A percentile compares a stretch with the other conserved stretches of the same genome.
Evolutionary conservation across 2,888 invertebrate genomes (phyloP).

Genomic region (Antheraea assamensis): DNA sequence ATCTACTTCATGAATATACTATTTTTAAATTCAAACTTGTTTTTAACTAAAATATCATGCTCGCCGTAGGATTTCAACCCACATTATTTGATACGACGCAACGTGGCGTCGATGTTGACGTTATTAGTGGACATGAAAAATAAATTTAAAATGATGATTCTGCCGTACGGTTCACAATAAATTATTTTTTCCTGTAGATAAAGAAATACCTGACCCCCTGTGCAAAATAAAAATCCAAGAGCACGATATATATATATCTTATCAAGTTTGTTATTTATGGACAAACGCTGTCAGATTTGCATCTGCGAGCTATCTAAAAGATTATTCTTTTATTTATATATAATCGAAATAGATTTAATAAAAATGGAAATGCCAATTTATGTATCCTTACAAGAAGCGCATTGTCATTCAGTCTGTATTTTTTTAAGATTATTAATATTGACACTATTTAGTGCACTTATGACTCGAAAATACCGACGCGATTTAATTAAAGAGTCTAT

Average conservation of each 20-base stretch:
- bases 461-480: too few relatives aligned
- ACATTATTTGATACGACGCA: not conserved
- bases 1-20: too few relatives aligned
- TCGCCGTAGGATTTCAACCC: not conserved
- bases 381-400: not conserved
- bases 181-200: not conserved
- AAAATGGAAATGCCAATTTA: not conserved
- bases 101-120: not conserved
- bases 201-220: not conserved
- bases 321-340: slow-evolving; percentile 5
- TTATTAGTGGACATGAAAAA: not conserved
- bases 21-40: too few relatives aligned
- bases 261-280: slow-evolving; percentile 4
- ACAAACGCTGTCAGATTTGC: slow-evolving; percentile 8
- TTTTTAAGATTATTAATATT: too few relatives aligned
- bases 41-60: not conserved
- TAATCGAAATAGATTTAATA: not conserved
- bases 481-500: too few relatives aligned
- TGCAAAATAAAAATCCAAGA: not conserved
- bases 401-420: too few relatives aligned
- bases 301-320: slow-evolving; percentile 1
- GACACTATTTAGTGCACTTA: too few relatives aligned
- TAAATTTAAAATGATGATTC: not conserved
- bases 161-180: not conserved
- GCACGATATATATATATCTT: not conserved